A percentile compares a stretch with the other conserved stretches of the same genome.
Conservation (phyloP, 2,797 vertebrate species). For the Rallus crepitans region DNA sequence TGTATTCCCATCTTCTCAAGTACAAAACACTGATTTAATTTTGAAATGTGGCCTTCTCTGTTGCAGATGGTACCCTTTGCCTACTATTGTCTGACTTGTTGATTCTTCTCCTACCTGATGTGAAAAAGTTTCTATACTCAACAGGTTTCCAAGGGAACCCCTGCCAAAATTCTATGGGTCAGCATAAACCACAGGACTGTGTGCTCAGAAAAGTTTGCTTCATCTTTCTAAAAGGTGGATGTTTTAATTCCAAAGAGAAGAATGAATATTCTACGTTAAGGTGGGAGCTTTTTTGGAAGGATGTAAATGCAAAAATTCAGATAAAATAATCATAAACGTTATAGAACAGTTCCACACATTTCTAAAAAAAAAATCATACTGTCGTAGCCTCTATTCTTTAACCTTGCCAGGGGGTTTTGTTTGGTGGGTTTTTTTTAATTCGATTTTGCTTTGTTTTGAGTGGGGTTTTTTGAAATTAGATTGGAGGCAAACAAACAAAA, state of each 20-base stretch:
- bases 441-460: no score
- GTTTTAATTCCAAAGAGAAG: not conserved
- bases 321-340: not conserved
- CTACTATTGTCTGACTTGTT: not conserved
- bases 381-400: no score
- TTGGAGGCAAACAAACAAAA: not conserved
- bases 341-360: not conserved
- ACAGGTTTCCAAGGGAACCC: not conserved
- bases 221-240: not conserved
- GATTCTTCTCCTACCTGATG: not conserved
- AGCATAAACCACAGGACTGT: not conserved
- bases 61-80: not conserved
- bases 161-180: not conserved
- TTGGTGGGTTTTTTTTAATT: not conserved
- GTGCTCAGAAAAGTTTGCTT: not conserved
- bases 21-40: not conserved
- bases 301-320: not conserved
- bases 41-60: not conserved
- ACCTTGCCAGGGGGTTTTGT: not conserved
- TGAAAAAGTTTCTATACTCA: not conserved
- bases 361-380: not conserved
- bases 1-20: not conserved
- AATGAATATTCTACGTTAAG: not conserved
- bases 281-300: not conserved
- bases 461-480: not conserved